Conservation (phyloP, 2,113 vertebrate species). For the Meleagris gallopavo region DNA sequence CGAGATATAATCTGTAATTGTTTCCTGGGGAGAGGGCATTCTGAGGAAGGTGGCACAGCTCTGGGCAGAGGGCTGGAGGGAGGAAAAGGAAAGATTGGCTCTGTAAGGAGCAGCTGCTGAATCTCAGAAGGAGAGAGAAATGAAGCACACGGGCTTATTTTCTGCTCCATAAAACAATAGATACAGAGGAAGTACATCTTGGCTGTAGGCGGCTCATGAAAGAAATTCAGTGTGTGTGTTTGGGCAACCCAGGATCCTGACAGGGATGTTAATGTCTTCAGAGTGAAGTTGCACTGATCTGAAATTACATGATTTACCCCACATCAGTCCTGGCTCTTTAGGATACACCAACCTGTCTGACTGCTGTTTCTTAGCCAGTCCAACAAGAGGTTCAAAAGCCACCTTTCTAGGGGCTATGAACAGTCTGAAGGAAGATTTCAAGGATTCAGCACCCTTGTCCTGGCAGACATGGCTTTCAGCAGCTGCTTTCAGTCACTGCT, state of each 20-base stretch:
- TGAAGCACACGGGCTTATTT: background rate
- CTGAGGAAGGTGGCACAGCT: background rate
- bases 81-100: background rate
- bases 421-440: background rate
- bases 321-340: background rate
- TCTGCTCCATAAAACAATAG: background rate
- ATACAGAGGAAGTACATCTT: background rate
- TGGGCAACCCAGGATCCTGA: background rate
- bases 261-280: background rate
- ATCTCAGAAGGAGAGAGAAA: background rate
- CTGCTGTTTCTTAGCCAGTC: background rate
- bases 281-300: background rate
- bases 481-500: background rate
- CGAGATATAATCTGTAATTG: background rate
- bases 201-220: background rate
- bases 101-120: background rate
- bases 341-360: background rate
- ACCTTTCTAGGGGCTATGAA: background rate
- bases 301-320: background rate
- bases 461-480: background rate
- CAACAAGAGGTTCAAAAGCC: background rate
- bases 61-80: background rate
- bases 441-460: rapidly evolving
- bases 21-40: background rate
- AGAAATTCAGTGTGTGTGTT: background rate